Evolutionary conservation across 2,888 invertebrate species (phyloP), one percentile per base, ranked within the genome.

Genomic region (Thumatha senex): DNA sequence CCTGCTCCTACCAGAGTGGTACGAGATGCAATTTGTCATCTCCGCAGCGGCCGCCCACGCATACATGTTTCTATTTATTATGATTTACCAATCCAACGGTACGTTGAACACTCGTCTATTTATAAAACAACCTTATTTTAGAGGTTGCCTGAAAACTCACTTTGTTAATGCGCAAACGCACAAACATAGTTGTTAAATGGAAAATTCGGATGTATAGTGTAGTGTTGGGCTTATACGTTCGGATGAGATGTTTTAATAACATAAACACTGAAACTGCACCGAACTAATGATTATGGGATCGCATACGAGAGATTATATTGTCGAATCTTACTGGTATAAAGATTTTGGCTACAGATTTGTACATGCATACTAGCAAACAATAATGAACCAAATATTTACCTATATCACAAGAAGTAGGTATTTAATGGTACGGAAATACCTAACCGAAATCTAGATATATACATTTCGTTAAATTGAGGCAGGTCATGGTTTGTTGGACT

Each of bases 111-210:
- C 70, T 62, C 60, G 31, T 57, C 74, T 85, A 83, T 78, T 75
- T 72, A 72, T 81, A 82, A 78, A 71, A 63, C 70, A 74, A 76
- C 74, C 76, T 82, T 82, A 82, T 80, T 82, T 78, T 79, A 80
- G 78, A 76, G 65, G 69, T 72, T 73, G 73, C 64, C 70, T 69
- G 60, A 45, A 62, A 60, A 66, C 69, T 63, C 68, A 57, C 40
- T 50, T 45, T 56, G 51, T 63, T 61, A 63, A 61, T 61, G 58
- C 58, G 66, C 63, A 66, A 67, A 60, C 61, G 61, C 56, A 62
- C 56, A 58, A 53, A 64, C 53, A 63, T 48, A 55, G 44, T 44
- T 48, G 56, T 53, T 65, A 60, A 65, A 60, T 62, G 55, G 55
- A 50, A 60, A 57, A 63, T 58, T 47, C 13, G 13, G 29, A 30